Conservation (phyloP, 1,140 invertebrate species). For the Campoletis sonorensis region DNA sequence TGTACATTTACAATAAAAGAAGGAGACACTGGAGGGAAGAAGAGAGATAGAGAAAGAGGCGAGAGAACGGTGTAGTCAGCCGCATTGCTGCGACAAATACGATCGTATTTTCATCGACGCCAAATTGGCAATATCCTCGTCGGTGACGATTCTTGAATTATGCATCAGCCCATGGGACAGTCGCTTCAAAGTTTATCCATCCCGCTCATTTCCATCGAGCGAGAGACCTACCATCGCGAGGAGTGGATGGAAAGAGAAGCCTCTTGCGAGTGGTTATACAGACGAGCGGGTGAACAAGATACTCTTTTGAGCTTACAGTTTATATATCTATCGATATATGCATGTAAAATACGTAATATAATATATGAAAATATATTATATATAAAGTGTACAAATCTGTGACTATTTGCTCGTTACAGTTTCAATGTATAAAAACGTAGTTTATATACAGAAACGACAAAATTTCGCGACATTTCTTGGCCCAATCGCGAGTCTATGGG, state of each 20-base stretch:
- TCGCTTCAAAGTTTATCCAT: conserved; percentile 77
- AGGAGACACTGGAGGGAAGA: not conserved
- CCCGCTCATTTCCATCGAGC: conserved; percentile 71
- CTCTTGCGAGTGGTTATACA: conserved; percentile 16
- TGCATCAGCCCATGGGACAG: conserved; percentile 76
- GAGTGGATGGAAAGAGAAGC: conserved; percentile 22
- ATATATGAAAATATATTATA: not conserved
- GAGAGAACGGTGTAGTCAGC: conserved; percentile 48
- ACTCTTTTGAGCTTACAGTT: not conserved
- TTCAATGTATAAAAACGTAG: conserved; percentile 65
- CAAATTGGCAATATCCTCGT: conserved; percentile 78
- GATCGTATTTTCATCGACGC: conserved; percentile 78
- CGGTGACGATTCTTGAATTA: conserved; percentile 78
- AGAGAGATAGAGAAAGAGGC: conserved; percentile 27
- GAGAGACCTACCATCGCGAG: conserved; percentile 2
- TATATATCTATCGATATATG: not conserved
- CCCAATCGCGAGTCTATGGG: not conserved
- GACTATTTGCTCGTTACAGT: conserved; percentile 7
- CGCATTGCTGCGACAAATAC: conserved; percentile 72
- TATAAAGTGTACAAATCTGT: no score
- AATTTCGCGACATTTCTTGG: conserved; percentile 57
- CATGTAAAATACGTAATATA: not conserved
- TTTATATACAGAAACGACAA: conserved; percentile 48
- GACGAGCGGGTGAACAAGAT: conserved; percentile 11
- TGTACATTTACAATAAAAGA: no score